Percentiles rank a stretch among this genome's conserved stretches.
phyloP scores from a whole-genome alignment of 2,888 invertebrate genomes.

The Arctia plantaginis region DNA sequence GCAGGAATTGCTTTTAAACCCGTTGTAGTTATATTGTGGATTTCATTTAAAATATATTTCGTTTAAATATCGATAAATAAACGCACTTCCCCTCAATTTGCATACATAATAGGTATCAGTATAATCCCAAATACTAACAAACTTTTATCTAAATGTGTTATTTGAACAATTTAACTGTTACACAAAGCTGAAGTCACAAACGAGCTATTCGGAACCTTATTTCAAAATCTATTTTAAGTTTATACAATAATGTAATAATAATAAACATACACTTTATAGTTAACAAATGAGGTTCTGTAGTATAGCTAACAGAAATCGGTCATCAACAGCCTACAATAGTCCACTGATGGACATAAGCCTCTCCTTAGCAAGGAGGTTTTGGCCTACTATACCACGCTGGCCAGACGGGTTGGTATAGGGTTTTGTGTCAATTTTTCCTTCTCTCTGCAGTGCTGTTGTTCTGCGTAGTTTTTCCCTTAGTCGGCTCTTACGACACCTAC shows the following conservation, averaged over 20 bases:
- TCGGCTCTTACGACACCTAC: too few species aligned
- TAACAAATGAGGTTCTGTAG: not conserved
- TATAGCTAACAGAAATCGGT: not conserved
- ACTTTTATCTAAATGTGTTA: not conserved
- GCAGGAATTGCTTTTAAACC: constrained; percentile 20
- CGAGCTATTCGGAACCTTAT: not conserved
- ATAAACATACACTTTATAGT: not conserved
- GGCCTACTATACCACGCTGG: too few species aligned
- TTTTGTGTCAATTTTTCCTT: too few species aligned
- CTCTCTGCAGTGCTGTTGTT: too few species aligned
- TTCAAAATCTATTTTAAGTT: not conserved
- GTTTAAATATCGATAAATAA: not conserved
- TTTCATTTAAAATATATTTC: not conserved
- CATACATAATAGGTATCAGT: not conserved
- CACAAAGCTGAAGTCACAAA: not conserved
- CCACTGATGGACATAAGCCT: too few species aligned
- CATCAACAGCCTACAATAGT: too few species aligned
- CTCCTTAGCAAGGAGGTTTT: too few species aligned
- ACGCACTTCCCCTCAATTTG: not conserved
- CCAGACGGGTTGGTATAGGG: too few species aligned
- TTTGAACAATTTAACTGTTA: not conserved
- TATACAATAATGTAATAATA: too few species aligned
- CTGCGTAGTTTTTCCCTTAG: too few species aligned
- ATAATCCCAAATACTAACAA: not conserved
- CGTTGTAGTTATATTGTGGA: not conserved